Conservation (phyloP, 1,140 invertebrate species). For the Agrypnia vestita region DNA sequence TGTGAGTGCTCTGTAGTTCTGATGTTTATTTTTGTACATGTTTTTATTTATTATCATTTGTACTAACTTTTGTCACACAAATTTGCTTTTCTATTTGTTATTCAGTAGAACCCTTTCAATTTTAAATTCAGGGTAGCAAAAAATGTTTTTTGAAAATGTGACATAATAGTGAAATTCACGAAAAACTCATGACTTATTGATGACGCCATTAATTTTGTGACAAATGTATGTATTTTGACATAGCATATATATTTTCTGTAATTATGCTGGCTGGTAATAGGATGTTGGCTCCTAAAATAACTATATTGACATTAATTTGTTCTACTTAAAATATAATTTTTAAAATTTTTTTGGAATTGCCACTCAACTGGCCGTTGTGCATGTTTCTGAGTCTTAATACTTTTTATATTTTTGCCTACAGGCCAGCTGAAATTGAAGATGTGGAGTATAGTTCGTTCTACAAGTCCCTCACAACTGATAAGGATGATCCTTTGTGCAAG, state of each 20-base stretch:
- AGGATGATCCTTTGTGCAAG: conserved; percentile 88
- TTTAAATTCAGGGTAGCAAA: background rate
- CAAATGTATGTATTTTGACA: no score
- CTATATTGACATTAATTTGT: background rate
- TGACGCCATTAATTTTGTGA: no score
- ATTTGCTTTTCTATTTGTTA: background rate
- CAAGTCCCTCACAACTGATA: conserved; percentile 93
- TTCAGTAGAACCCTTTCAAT: no score
- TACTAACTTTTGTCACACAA: background rate
- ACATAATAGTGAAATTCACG: no score
- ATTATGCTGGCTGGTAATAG: background rate
- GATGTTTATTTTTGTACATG: background rate
- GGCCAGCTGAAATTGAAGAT: conserved; percentile 86
- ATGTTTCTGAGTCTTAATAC: no score
- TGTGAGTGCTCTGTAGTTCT: background rate
- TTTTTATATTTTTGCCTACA: conserved; percentile 62
- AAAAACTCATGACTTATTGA: no score
- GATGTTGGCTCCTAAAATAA: background rate
- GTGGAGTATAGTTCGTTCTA: conserved; percentile 96
- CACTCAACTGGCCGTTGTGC: no score
- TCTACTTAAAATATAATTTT: no score
- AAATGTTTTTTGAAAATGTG: background rate
- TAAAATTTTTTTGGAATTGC: no score
- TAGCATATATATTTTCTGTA: no score
- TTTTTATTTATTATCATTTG: no score